Base-by-base conservation (phyloP, 2,797 vertebrate genomes). In the Trachops cirrhosus region DNA sequence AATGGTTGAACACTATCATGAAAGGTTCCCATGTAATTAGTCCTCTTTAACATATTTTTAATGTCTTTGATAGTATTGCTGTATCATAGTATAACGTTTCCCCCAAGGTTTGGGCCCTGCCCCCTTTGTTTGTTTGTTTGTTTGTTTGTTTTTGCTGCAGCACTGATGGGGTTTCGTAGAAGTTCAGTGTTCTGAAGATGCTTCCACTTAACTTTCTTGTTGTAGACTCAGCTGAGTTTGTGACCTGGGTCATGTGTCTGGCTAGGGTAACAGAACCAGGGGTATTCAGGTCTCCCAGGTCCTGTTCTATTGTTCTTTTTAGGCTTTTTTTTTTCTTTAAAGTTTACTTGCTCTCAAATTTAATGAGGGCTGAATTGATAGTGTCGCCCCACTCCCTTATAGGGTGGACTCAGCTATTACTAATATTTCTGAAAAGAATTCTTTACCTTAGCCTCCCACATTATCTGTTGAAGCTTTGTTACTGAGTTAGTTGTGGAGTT, bases 391-490 rank as follows among this genome's bases (percentile, higher is more conserved):
- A 90, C 44, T 71, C 24, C 52, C 22, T 48, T 89, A 44, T 2
- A 67, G 24, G 46, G 15, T 7, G 24, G n/a, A 37, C n/a, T 78
- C 48, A 74, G 19, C 46, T 89, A 7, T 87, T 93, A 54, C 70
- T 87, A 57, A 67, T 77, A 68, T 74, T 95, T 91, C 44, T 79
- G 71, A 87, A 86, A 93, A 89, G 1, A 22, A 59, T 86, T 54
- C 15, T 77, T 44, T 94, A 74, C 64, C 34, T 54, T 83, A 75
- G n/a, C 46, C 41, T 79, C 41, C 26, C 52, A 62, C 11, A 11
- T 73, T 73, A 68, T 6, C n/a, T 96, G 62, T 93, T 89, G 80
- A 48, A 71, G 93, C 64, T 86, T 91, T 54, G 46, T 88, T 39
- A 78, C 70, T 67, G 39, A 79, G 74, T 82, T 83, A 32, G n/a